A percentile compares a stretch with the other conserved stretches of the same genome.
phyloP scores from a whole-genome alignment of 2,888 invertebrate species.

The Nephrotoma flavescens region DNA sequence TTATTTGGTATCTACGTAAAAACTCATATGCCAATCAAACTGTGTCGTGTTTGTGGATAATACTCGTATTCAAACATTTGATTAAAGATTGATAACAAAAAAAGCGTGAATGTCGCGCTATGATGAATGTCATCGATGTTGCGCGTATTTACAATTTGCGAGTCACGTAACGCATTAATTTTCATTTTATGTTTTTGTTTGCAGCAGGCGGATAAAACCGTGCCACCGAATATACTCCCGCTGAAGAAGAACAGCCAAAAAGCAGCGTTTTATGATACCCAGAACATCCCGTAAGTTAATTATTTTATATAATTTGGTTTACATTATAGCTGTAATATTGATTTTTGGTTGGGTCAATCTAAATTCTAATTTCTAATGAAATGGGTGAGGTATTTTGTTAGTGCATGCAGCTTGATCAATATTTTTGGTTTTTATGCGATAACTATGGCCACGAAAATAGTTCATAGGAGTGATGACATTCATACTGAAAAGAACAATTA shows the following conservation, averaged over 20 bases:
- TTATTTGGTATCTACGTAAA: neutral
- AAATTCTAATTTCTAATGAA: too few relatives aligned
- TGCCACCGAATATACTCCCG: neutral
- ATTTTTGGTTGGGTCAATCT: too few relatives aligned
- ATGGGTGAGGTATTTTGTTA: too few relatives aligned
- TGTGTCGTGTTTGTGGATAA: neutral
- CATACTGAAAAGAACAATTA: too few relatives aligned
- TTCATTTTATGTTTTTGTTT: neutral
- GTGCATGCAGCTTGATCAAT: too few relatives aligned
- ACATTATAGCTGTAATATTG: too few relatives aligned
- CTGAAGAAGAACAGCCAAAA: neutral
- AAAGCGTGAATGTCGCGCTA: too few relatives aligned
- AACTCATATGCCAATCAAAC: neutral
- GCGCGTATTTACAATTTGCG: neutral
- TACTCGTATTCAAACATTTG: neutral
- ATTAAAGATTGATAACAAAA: neutral
- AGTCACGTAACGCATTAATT: neutral
- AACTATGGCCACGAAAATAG: too few relatives aligned
- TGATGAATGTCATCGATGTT: neutral
- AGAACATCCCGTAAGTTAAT: neutral
- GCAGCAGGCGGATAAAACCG: neutral
- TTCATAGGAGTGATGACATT: too few relatives aligned
- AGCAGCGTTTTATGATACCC: neutral
- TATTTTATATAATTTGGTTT: too few relatives aligned
- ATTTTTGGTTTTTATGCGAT: too few relatives aligned